Base-by-base conservation (phyloP, 2,888 invertebrate genomes). In the Leptopilina myrica region DNA sequence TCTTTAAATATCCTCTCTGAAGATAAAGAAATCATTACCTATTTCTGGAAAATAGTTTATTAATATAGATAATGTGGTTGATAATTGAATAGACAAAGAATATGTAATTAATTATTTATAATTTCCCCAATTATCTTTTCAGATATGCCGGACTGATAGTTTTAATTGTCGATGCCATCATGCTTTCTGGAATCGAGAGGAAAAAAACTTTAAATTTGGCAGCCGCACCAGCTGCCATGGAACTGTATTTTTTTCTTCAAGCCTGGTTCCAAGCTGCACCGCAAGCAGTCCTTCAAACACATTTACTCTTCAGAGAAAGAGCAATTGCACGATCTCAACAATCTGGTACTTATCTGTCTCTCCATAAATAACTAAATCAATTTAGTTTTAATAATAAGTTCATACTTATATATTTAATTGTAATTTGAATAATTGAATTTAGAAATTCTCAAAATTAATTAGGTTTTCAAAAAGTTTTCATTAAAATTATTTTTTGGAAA, bases 211-310 rank as follows among this genome's bases (percentile, higher is more conserved):
- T 96, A 67, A 87, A 92, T 9, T 92, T 93, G 79, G 94, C 95
- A 6, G 93, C 94, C 33, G 93, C 94, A 77, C 94, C 95, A 1
- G 95, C 95, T 33, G 94, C 94, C n/a, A 93, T 95, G 84, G 96
- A 97, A 89, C 92, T 96, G 53, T 96, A 96, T 88, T 93, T 96
- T 77, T 95, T 97, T 85, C 92, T 96, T 12, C 96, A 96, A 90
- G 95, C 96, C 2, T 96, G 96, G 91, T 92, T 96, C 11, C 96
- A 97, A 88, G 94, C 96, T 2, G 95, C 95, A 0, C 97, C 96
- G 0, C 95, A 96, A 90, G 94, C 95, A 64, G 90, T 95, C 46
- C 92, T 95, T 84, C 96, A 93, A 90, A 93, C 93, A 20, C 94
- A 95, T 88, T 92, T 96, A 86, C 93, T 96, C 89, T 93, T 95